Evolutionary conservation across 2,888 invertebrate genomes (phyloP).

Genomic region (Gari tellinella): DNA sequence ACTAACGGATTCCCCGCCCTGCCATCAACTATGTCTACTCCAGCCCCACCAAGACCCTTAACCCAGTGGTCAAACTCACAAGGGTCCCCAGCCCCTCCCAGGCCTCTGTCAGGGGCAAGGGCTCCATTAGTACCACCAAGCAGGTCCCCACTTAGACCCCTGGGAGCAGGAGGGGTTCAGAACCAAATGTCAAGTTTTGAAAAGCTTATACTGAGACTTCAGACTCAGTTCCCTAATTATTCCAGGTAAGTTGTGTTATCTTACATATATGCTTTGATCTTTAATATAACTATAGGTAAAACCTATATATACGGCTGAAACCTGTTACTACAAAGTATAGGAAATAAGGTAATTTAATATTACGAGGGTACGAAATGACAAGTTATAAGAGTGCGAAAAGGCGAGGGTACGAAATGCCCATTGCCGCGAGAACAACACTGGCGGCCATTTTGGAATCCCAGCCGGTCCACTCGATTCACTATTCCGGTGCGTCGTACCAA

Average conservation of each 20-base stretch:
- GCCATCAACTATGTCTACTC: not conserved
- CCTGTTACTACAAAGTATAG: too few species aligned
- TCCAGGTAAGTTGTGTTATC: conserved; percentile 54
- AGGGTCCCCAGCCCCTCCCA: conserved; percentile 2
- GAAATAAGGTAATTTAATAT: too few species aligned
- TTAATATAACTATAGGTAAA: too few species aligned
- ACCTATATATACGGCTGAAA: too few species aligned
- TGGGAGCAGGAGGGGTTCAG: conserved; percentile 14
- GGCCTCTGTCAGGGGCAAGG: conserved; percentile 30
- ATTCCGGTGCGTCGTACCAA: too few species aligned
- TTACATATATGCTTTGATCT: not conserved
- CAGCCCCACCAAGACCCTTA: not conserved
- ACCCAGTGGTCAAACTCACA: too few species aligned
- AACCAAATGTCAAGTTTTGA: conserved; percentile 68
- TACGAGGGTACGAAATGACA: too few species aligned
- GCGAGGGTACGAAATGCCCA: too few species aligned
- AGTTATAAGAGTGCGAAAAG: too few species aligned
- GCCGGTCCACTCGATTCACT: too few species aligned
- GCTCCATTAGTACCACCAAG: conserved; percentile 25
- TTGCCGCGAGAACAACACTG: too few species aligned
- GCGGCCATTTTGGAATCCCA: too few species aligned
- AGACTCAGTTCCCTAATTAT: conserved; percentile 63
- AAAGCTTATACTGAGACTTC: conserved; percentile 63
- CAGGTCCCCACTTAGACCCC: conserved; percentile 21
- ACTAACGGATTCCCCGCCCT: not conserved